Evolutionary conservation across 1,140 invertebrate species (phyloP).

Genomic region (Maconellicoccus hirsutus): DNA sequence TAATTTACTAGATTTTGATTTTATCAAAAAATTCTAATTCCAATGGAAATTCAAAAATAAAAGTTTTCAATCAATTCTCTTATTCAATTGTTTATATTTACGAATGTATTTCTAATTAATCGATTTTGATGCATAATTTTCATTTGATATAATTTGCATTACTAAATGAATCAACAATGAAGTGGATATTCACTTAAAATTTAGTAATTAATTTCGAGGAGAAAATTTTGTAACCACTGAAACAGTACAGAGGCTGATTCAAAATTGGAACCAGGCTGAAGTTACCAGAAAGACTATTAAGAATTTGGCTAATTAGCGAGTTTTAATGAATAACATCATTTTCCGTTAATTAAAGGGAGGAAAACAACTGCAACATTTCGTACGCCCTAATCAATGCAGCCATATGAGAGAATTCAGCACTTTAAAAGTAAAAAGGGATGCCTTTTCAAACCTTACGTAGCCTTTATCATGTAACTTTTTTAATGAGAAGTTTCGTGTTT

Average conservation of each 20-base stretch:
- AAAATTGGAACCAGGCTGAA: background rate
- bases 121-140: too few relatives aligned
- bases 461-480: background rate
- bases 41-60: too few relatives aligned
- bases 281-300: slow-evolving; percentile 2
- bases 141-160: too few relatives aligned
- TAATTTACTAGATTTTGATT: too few relatives aligned
- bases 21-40: too few relatives aligned
- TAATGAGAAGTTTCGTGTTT: background rate
- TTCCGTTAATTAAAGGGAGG: slow-evolving; percentile 3
- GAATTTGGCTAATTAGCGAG: slow-evolving; percentile 1
- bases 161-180: too few relatives aligned
- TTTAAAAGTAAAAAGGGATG: background rate
- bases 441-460: slow-evolving; percentile 2
- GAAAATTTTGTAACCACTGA: background rate
- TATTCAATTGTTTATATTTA: too few relatives aligned
- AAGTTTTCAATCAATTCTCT: too few relatives aligned
- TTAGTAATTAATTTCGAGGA: background rate
- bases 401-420: background rate
- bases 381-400: background rate
- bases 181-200: too few relatives aligned
- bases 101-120: too few relatives aligned
- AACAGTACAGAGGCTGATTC: background rate
- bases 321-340: slow-evolving; percentile 6
- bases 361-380: slow-evolving; percentile 4